These are phyloP conservation scores for Chloebia gouldiae DNA, from an alignment of 2,113 vertebrate genomes.

Conservation along the genomic window DNA sequence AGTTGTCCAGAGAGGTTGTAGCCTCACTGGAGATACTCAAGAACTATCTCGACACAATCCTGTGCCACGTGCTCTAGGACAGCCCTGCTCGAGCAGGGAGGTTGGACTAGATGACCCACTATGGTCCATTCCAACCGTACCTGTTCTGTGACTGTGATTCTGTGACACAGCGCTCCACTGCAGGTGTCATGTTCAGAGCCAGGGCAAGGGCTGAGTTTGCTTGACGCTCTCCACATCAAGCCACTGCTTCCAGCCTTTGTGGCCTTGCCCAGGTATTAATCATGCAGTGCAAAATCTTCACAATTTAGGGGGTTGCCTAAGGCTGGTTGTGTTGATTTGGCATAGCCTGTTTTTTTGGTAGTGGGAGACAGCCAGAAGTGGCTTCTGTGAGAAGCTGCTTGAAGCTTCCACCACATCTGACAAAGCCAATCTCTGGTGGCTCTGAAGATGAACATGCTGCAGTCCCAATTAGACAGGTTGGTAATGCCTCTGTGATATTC, in stretches of 20 bases:
- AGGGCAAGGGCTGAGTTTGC: neutral
- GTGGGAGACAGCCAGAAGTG: neutral
- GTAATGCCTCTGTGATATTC: neutral
- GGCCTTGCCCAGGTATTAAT: neutral
- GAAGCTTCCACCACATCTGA: neutral
- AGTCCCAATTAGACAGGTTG: neutral
- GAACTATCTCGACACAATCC: too few relatives aligned
- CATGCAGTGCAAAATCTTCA: neutral
- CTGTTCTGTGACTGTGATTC: neutral
- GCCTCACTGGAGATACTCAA: neutral
- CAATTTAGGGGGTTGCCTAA: neutral
- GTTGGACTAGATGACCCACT: neutral
- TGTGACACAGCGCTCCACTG: constrained; percentile 80
- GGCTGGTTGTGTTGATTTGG: neutral
- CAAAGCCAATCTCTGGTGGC: neutral
- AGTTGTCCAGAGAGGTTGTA: neutral
- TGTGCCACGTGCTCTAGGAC: neutral
- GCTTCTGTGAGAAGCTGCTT: neutral
- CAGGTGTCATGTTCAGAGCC: constrained; percentile 67
- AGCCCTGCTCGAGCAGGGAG: neutral
- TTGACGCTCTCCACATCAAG: rapidly evolving
- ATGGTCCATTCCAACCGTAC: neutral
- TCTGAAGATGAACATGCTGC: neutral
- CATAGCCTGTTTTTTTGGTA: neutral
- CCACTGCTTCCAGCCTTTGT: neutral